These are phyloP conservation scores for Myopa tessellatipennis DNA, from an alignment of 2,888 invertebrate species.

Conservation along the genomic window DNA sequence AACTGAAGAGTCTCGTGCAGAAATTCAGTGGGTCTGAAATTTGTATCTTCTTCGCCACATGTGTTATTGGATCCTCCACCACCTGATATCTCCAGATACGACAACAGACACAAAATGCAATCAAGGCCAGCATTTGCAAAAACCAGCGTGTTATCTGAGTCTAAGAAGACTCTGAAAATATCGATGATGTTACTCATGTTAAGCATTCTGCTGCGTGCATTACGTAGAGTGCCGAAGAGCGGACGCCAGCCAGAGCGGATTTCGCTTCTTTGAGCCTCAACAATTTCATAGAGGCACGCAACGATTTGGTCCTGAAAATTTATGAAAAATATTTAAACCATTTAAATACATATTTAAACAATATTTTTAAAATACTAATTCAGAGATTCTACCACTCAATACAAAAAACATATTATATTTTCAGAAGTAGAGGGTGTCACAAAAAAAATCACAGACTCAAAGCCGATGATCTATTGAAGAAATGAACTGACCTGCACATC, in stretches of 20 bases:
- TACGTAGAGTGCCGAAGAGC: conserved; percentile 91
- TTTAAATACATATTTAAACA: not conserved
- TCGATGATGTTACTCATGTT: conserved; percentile 80
- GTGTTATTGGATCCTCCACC: conserved; percentile 76
- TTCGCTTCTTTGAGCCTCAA: conserved; percentile 92
- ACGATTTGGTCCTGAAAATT: conserved; percentile 84
- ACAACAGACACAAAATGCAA: conserved; percentile 89
- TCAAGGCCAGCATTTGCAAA: conserved; percentile 95
- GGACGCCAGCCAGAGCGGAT: conserved; percentile 97
- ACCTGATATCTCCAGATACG: conserved; percentile 69
- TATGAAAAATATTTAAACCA: not conserved
- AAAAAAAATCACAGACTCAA: not conserved
- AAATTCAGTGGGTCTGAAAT: conserved; percentile 68
- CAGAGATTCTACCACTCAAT: too few relatives aligned
- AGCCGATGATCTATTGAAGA: not conserved
- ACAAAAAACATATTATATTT: too few relatives aligned
- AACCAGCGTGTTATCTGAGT: conserved; percentile 91
- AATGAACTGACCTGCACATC: conserved; percentile 81
- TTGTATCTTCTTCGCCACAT: conserved; percentile 69
- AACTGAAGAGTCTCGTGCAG: conserved; percentile 83
- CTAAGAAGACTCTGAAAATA: conserved; percentile 93
- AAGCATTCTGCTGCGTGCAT: conserved; percentile 78
- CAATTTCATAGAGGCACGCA: conserved; percentile 94
- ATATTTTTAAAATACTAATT: too few relatives aligned
- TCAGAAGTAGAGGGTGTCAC: not conserved